Evolutionary conservation across 1,140 invertebrate genomes (phyloP), one percentile per base, ranked within the genome.

Genomic region (Frieseomelitta varia): DNA sequence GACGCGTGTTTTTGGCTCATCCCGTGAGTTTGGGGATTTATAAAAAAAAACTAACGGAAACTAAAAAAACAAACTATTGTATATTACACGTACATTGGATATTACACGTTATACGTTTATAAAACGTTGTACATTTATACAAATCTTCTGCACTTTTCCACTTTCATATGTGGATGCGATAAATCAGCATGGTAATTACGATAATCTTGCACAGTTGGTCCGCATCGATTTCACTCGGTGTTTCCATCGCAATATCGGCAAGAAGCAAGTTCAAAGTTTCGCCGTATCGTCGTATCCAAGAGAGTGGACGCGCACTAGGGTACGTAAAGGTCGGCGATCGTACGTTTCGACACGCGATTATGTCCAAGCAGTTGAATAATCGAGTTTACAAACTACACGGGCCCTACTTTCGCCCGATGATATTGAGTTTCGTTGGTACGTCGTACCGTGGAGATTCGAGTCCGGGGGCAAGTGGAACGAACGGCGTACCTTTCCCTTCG

Each of bases 351-450:
- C 14, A 39, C 56, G 77, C 61, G 83, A 73, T 84, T 79, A 79
- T 80, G 78, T 84, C 69, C 83, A 67, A 84, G 69, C 27, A 61
- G 69, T 67, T 68, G 77, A 67, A 67, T 67, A 80, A 80, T 74
- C 77, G 58, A 84, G 77, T 80, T 84, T 68, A 73, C 47, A 67
- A 73, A 84, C 78, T 73, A 21, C 77, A 47, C 11, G 12, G 34
- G 39, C 51, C 65, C 27, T 73, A 80, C 77, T 79, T 73, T 80
- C 77, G 27, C 58, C 58, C 4, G 21, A 65, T n/a, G 58, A 73
- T 84, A 80, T 80, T 56, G 82, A 84, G 69, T 84, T 84, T 84
- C 58, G 30, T 21, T 15, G 68, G 67, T 79, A 73, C 51, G 27
- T 19, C 53, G 53, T 30, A 39, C 68, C 58, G 58, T 73, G 19